Percentiles rank a stretch among this genome's conserved stretches.
Conservation (phyloP, 2,888 invertebrate species). For the Ophion ellenae region DNA sequence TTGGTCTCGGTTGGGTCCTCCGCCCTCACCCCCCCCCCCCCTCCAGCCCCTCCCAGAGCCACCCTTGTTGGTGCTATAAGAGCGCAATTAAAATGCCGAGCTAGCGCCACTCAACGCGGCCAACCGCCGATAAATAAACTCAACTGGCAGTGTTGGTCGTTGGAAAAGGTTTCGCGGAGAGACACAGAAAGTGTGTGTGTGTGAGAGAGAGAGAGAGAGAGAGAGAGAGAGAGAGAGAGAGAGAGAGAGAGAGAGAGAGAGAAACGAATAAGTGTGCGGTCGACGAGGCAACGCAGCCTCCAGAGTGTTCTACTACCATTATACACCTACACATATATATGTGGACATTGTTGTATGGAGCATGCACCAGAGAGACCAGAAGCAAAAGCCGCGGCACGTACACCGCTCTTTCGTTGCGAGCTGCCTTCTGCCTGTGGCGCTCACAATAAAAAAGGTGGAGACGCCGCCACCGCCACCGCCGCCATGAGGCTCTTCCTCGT, state of each 20-base stretch:
- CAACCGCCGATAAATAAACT: slow-evolving; percentile 83
- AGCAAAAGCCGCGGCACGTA: slow-evolving; percentile 67
- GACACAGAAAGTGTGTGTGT: background rate
- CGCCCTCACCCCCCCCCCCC: slow-evolving; percentile 59
- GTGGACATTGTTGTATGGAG: slow-evolving; percentile 39
- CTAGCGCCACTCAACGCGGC: slow-evolving; percentile 83
- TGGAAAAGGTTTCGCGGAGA: slow-evolving; percentile 49
- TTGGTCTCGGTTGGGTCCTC: slow-evolving; percentile 64
- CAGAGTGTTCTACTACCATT: slow-evolving; percentile 39
- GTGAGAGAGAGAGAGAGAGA: slow-evolving; percentile 5
- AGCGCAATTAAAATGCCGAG: slow-evolving; percentile 83
- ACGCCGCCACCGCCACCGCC: slow-evolving; percentile 81
- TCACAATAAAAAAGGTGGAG: slow-evolving; percentile 83
- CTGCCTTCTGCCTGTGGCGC: slow-evolving; percentile 80
- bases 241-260: slow-evolving; percentile 49
- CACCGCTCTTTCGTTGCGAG: slow-evolving; percentile 53
- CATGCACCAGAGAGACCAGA: slow-evolving; percentile 57
- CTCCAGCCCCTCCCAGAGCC: slow-evolving; percentile 35
- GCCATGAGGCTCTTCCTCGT: slow-evolving; percentile 67
- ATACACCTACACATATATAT: slow-evolving; percentile 12
- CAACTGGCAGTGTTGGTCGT: slow-evolving; percentile 73
- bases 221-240: background rate
- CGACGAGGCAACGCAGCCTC: slow-evolving; percentile 55
- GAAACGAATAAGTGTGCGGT: slow-evolving; percentile 79
- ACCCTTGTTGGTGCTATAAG: slow-evolving; percentile 78